phyloP scores from a whole-genome alignment of 2,113 vertebrate genomes.

The Dicrurus megarhynchus region DNA sequence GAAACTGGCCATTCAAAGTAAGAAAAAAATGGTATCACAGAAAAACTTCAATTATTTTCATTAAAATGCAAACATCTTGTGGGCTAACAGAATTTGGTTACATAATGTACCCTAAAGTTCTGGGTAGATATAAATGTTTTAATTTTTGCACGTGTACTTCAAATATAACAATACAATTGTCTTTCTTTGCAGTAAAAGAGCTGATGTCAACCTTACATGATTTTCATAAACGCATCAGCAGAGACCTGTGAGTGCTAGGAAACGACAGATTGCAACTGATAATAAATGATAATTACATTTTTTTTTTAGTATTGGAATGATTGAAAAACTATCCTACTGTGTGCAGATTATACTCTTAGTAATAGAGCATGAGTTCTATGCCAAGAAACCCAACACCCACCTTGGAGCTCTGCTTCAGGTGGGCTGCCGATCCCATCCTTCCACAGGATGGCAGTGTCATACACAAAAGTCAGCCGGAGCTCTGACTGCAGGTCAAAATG shows the following conservation, averaged over 20 bases:
- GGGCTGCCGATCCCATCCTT: slow-evolving; percentile 90
- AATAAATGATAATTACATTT: not conserved
- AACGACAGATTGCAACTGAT: not conserved
- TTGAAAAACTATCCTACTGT: not conserved
- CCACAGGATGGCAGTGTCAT: slow-evolving; percentile 97
- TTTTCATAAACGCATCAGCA: not conserved
- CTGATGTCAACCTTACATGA: not conserved
- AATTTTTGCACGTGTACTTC: not conserved
- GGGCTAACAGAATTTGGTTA: not conserved
- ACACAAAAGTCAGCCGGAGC: slow-evolving; percentile 92
- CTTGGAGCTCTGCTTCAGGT: slow-evolving; percentile 89
- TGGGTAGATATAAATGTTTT: not conserved
- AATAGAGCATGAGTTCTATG: not conserved
- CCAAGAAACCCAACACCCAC: slow-evolving; percentile 41
- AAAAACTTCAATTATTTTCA: not conserved
- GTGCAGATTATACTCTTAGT: not conserved
- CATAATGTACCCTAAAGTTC: not conserved
- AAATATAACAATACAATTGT: not conserved
- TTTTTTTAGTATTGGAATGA: not conserved
- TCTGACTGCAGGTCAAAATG: slow-evolving; percentile 93
- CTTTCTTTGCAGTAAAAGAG: not conserved
- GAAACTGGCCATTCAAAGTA: not conserved
- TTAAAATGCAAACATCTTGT: not conserved
- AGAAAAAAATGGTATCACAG: not conserved
- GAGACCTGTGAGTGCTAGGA: not conserved